Percentiles rank a stretch among this genome's conserved stretches.
These are phyloP conservation scores for Tauraco erythrolophus DNA, from an alignment of 2,113 vertebrate genomes.

Conservation along the genomic window DNA sequence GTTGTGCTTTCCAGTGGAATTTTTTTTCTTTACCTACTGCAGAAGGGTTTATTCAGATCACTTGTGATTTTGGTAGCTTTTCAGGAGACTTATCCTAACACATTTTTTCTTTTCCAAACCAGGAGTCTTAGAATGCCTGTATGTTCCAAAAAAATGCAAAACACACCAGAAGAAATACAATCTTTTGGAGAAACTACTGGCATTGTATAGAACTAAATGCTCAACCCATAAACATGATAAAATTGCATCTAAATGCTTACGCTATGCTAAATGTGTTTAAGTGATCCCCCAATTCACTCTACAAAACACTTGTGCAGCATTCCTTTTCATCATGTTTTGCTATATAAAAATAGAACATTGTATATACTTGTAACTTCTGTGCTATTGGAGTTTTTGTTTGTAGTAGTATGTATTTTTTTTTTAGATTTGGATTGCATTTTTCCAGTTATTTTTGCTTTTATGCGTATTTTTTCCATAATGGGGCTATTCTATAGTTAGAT, in stretches of 20 bases:
- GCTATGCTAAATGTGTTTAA: background rate
- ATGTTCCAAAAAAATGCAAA: background rate
- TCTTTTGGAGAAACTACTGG: background rate
- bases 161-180: fast-evolving
- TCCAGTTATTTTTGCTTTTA: background rate
- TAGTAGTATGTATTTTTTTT: background rate
- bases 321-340: background rate
- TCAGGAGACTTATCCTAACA: background rate
- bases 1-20: background rate
- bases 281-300: background rate
- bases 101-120: background rate
- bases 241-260: background rate
- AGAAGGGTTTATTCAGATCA: background rate
- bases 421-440: background rate
- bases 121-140: background rate
- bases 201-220: background rate
- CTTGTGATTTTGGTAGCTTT: background rate
- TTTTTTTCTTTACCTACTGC: background rate
- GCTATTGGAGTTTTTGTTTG: background rate
- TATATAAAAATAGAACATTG: background rate
- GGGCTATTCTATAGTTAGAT: background rate
- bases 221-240: background rate
- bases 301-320: background rate
- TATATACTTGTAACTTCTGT: background rate
- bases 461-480: background rate